Evolutionary conservation across 2,113 vertebrate genomes (phyloP).

Genomic region (Silurus asotus): DNA sequence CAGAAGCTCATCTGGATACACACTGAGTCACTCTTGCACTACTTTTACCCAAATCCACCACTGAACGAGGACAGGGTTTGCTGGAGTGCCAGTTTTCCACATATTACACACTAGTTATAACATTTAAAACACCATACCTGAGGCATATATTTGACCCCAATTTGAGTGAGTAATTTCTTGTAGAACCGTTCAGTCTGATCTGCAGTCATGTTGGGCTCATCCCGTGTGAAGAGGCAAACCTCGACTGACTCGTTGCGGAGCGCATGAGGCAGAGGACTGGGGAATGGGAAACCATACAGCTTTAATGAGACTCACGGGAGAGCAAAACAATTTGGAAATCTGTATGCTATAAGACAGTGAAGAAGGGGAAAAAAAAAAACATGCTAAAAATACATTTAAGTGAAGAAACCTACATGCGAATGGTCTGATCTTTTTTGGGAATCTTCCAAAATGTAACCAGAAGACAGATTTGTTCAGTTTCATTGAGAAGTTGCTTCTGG

Average conservation of each 20-base stretch:
- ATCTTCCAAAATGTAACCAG: slow-evolving; percentile 87
- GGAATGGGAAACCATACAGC: neutral
- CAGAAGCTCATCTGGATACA: slow-evolving; percentile 55
- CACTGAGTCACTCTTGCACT: slow-evolving; percentile 53
- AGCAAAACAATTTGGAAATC: neutral
- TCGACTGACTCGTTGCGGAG: slow-evolving; percentile 77
- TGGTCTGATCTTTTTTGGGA: slow-evolving; percentile 69
- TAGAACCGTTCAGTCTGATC: slow-evolving; percentile 88
- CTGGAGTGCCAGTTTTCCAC: slow-evolving; percentile 39
- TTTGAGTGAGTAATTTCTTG: slow-evolving; percentile 78
- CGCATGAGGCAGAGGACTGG: slow-evolving; percentile 81
- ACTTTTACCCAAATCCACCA: slow-evolving; percentile 47
- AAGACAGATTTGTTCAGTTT: slow-evolving; percentile 75
- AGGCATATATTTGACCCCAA: slow-evolving; percentile 74
- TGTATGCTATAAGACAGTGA: neutral
- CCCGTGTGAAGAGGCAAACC: slow-evolving; percentile 90
- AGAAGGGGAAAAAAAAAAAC: neutral
- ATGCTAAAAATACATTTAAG: neutral
- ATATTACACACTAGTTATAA: neutral
- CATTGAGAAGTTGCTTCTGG: slow-evolving; percentile 70
- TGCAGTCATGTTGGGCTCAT: slow-evolving; percentile 79
- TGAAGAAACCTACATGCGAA: slow-evolving; percentile 79
- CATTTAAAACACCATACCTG: slow-evolving; percentile 70
- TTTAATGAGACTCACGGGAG: neutral
- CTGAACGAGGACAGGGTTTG: slow-evolving; percentile 50